Base-by-base conservation (phyloP, 2,797 vertebrate species). In the Aulostomus chinensis region DNA sequence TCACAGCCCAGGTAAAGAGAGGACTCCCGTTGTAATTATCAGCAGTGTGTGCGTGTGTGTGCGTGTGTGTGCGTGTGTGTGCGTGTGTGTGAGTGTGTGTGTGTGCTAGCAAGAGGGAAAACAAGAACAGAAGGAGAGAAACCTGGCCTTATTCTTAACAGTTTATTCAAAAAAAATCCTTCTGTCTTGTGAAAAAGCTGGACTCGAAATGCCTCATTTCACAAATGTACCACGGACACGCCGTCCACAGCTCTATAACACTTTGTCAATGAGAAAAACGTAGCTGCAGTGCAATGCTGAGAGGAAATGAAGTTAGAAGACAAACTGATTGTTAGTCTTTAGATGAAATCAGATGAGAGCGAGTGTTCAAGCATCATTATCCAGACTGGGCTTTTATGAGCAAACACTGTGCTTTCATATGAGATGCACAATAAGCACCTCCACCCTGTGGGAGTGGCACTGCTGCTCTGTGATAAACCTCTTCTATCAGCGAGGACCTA, bases 131-230 rank as follows among this genome's bases (percentile, higher is more conserved):
- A 40, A 28, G 13, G 20, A 11, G 11, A 30, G 46, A 18, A 4
- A 17, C 22, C 21, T 65, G 64, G 54, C 65, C 69, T 78, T 62
- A 75, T 57, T 74, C 56, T 78, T 73, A 75, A 60, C 62, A 66
- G 75, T 73, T 84, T 65, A 86, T 79, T 86, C 82, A 68, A 72
- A 82, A 74, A 51, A 86, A 87, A 77, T 76, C 61, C 67, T 80
- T 71, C 62, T 22, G 39, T 78, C 72, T 73, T 48, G 52, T 63
- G 53, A 66, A 82, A 78, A 85, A 89, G 63, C 83, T 80, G 88
- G 88, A 88, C 84, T 78, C 80, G 75, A 53, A 78, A 87, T 49
- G 84, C 77, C 78, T 88, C 88, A 90, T 91, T 90, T 87, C 83
- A 73, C 81, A 85, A 86, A 86, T 72, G 79, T 78, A 80, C 81